A percentile compares a stretch with the other conserved stretches of the same genome.
Conservation (phyloP, 2,797 vertebrate genomes). For the Lacerta bilineata region DNA sequence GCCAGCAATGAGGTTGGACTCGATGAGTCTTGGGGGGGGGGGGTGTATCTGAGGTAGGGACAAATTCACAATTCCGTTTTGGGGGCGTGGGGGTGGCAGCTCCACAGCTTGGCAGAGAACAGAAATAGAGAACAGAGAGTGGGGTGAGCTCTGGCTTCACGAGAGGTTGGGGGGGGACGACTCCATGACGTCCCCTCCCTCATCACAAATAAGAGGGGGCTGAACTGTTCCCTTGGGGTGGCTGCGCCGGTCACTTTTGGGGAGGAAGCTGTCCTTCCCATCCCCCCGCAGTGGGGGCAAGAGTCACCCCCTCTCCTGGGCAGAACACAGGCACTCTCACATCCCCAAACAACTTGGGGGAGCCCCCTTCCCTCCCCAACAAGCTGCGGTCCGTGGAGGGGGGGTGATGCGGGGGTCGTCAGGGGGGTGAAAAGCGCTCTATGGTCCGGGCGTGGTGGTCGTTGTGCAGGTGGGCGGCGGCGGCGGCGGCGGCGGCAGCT, state of each 20-base stretch:
- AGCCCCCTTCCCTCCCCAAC: background rate
- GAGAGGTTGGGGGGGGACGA: too few relatives aligned
- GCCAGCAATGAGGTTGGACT: background rate
- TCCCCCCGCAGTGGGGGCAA: too few relatives aligned
- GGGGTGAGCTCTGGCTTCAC: background rate
- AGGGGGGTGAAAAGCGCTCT: conserved; percentile 96
- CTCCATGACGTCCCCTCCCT: too few relatives aligned
- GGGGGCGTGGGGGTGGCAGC: conserved; percentile 57
- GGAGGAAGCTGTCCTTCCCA: too few relatives aligned
- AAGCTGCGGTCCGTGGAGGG: too few relatives aligned
- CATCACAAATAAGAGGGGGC: background rate
- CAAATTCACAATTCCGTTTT: conserved; percentile 51
- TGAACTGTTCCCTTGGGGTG: background rate
- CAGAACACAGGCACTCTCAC: background rate
- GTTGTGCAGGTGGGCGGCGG: conserved; percentile 56
- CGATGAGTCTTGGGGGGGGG: too few relatives aligned
- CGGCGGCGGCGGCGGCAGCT: conserved; percentile 4
- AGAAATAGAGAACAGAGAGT: too few relatives aligned
- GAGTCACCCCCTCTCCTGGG: background rate
- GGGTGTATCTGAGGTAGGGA: background rate
- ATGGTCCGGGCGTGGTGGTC: conserved; percentile 88
- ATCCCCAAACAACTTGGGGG: background rate
- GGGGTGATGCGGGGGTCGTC: conserved; percentile 55
- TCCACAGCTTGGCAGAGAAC: background rate
- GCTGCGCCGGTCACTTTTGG: too few relatives aligned